Percentiles rank a stretch among this genome's conserved stretches.
These are phyloP conservation scores for Paedocypris micromegethes DNA, from an alignment of 2,797 vertebrate genomes.

Conservation along the genomic window DNA sequence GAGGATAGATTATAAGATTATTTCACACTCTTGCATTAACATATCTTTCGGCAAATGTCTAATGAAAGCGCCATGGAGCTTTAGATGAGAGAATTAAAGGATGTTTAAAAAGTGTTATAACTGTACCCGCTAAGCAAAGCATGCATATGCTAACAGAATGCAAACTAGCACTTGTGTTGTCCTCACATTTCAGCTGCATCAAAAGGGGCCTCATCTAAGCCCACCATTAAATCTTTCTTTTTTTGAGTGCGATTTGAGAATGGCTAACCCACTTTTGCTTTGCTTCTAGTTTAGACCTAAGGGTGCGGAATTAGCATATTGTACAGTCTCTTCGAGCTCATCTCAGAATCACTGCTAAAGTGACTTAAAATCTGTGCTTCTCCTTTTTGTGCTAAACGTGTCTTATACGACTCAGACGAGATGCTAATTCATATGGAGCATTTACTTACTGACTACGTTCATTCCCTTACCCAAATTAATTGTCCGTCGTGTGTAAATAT, in stretches of 20 bases:
- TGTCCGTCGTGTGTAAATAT: slow-evolving; percentile 13
- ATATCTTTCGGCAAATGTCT: no score
- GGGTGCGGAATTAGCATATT: slow-evolving; percentile 54
- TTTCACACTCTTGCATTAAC: no score
- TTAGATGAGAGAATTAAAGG: not conserved
- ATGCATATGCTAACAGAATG: no score
- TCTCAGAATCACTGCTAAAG: slow-evolving; percentile 19
- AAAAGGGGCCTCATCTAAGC: slow-evolving; percentile 30
- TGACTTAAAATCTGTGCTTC: slow-evolving; percentile 11
- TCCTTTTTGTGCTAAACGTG: slow-evolving; percentile 12
- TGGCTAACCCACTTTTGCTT: slow-evolving; percentile 59
- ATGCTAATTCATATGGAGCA: not conserved
- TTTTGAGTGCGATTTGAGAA: slow-evolving; percentile 54
- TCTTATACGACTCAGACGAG: slow-evolving; percentile 15
- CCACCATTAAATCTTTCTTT: slow-evolving; percentile 20
- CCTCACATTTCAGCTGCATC: slow-evolving; percentile 4
- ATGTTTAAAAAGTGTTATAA: not conserved
- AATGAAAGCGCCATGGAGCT: no score
- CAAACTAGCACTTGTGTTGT: slow-evolving; percentile 7
- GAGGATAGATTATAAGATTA: no score
- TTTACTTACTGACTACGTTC: slow-evolving; percentile 21
- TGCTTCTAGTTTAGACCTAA: slow-evolving; percentile 49
- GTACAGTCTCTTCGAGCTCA: slow-evolving; percentile 27
- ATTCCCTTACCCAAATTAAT: slow-evolving; percentile 20
- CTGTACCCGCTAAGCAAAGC: no score